Base-by-base conservation (phyloP, 2,888 invertebrate genomes). In the Autographa pulchrina region DNA sequence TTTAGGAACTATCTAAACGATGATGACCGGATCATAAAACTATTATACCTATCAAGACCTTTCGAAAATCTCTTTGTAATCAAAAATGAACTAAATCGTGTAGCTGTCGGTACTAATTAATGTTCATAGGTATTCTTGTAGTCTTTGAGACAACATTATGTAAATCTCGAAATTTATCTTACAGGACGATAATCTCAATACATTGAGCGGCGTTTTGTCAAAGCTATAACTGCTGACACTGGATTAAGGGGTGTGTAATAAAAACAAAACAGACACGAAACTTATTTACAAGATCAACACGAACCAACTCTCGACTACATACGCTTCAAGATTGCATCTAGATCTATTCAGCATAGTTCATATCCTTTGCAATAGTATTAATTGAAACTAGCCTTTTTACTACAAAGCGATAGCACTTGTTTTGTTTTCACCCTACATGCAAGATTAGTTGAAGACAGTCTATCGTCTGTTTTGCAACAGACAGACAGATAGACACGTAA, bases 321-420 rank as follows among this genome's bases (percentile, higher is more conserved):
- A 41, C 69, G 62, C 75, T 69, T 43, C 54, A 35, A 66, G 61
- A 80, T 74, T 68, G 70, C 65, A 70, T 68, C 38, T 62, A 9
- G 35, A 35, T 8, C 8, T 38, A 75, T 77, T 70, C 64, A 14
- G 41, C 41, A 69, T 70, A 69, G 80, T 71, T 65, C 66, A 61
- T 56, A 31, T 63, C n/a, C 31, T 13, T 54, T n/a, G 61, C 63
- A 65, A 75, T 75, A 13, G 65, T 20, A 64, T 75, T 70, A 71
- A 70, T 77, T 4, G 16, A 58, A 48, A 43, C 74, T 68, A 20
- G 32, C 54, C 25, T 43, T 70, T 67, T 61, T 20, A 32, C 41
- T 41, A 61, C 52, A 73, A 66, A 62, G 65, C 13, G 31, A 62
- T 9, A 56, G 43, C 31, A 67, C 69, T 35, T 11, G 8, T 70